These are phyloP conservation scores for Caenorhabditis sp. DNA, from an alignment of 2,888 invertebrate genomes.

Conservation along the genomic window DNA sequence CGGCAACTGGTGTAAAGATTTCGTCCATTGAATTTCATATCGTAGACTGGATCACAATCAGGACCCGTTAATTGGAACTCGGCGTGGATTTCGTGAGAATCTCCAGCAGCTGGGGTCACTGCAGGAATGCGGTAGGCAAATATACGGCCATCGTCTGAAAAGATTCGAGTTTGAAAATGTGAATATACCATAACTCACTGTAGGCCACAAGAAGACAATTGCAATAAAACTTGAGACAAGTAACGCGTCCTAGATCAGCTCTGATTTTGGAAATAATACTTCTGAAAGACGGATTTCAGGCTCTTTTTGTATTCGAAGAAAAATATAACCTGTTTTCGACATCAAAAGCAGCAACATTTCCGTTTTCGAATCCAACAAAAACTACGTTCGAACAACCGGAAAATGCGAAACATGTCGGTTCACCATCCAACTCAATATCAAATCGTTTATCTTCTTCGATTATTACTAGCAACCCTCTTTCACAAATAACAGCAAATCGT, in stretches of 20 bases:
- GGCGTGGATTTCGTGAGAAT: constrained; percentile 2
- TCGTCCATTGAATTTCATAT: constrained; percentile 76
- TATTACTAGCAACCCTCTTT: constrained; percentile 9
- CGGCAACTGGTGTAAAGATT: constrained; percentile 78
- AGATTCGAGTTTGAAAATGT: too few relatives aligned
- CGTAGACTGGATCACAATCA: constrained; percentile 80
- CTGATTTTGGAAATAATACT: constrained; percentile 19
- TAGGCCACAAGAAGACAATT: constrained; percentile 76
- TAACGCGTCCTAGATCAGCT: constrained; percentile 71
- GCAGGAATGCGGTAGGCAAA: constrained; percentile 72
- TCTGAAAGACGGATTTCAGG: constrained; percentile 21
- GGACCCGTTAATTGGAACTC: constrained; percentile 78
- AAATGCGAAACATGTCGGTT: background rate
- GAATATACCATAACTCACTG: too few relatives aligned
- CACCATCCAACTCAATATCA: constrained; percentile 11
- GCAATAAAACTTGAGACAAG: constrained; percentile 75
- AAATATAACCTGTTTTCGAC: background rate
- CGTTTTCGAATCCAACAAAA: constrained; percentile 35
- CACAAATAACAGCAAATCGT: constrained; percentile 27
- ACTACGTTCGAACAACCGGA: background rate
- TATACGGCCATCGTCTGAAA: constrained; percentile 77
- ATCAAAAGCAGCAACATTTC: constrained; percentile 17
- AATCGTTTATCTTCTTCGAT: background rate
- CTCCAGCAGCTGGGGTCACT: background rate
- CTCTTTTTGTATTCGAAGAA: too few relatives aligned